phyloP scores from a whole-genome alignment of 2,113 vertebrate species.

The Poecile atricapillus region DNA sequence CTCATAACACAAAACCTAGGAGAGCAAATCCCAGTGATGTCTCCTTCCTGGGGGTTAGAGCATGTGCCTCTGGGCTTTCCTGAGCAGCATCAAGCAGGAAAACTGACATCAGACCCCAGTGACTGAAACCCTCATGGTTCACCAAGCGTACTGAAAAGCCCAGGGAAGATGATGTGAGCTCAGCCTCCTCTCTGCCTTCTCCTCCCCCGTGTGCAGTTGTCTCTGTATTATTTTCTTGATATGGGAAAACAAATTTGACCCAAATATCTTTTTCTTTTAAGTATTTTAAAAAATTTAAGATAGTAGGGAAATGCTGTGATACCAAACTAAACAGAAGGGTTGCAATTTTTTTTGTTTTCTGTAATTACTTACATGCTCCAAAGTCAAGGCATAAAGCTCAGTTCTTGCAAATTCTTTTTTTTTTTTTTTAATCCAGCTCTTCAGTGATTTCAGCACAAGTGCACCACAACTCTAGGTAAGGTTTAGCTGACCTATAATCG shows the following conservation, averaged over 20 bases:
- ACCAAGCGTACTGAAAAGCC: neutral
- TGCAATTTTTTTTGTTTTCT: neutral
- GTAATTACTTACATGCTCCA: neutral
- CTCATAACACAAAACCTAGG: neutral
- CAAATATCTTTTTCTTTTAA: neutral
- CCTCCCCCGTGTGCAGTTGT: neutral
- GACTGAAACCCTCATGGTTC: accelerated
- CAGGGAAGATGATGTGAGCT: neutral
- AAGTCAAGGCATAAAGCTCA: neutral
- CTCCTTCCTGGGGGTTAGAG: neutral
- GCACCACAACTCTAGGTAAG: neutral
- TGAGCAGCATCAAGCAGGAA: neutral
- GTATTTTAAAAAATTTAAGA: neutral
- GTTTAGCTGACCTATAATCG: neutral
- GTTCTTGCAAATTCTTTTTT: neutral
- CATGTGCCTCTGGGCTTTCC: neutral
- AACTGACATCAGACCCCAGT: neutral
- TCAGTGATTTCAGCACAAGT: neutral
- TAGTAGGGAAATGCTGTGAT: neutral
- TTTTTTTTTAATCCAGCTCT: neutral
- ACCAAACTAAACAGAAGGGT: neutral
- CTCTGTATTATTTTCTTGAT: neutral
- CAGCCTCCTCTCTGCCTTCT: neutral
- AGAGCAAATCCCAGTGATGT: neutral
- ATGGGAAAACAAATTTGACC: neutral